Percentiles rank a stretch among this genome's conserved stretches.
These are phyloP conservation scores for Anastrepha ludens DNA, from an alignment of 1,140 invertebrate genomes.

Conservation along the genomic window DNA sequence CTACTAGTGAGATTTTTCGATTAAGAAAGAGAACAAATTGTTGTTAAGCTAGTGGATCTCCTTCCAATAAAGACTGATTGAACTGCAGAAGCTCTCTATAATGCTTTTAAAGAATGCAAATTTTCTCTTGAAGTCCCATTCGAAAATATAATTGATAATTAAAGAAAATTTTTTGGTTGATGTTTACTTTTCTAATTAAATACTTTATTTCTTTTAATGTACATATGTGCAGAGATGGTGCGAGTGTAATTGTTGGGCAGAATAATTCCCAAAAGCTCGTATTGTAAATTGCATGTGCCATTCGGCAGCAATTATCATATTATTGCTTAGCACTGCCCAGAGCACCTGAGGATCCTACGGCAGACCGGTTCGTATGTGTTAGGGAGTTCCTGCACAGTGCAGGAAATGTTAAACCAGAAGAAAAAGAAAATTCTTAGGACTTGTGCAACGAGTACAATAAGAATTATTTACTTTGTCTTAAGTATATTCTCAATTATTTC, in stretches of 20 bases:
- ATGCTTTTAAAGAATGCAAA: constrained; percentile 9
- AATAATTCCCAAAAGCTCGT: neutral
- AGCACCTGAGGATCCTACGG: constrained; percentile 26
- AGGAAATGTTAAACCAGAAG: constrained; percentile 16
- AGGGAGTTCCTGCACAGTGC: too few species aligned
- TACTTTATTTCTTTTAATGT: neutral
- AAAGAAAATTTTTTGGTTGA: neutral
- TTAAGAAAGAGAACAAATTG: constrained; percentile 10
- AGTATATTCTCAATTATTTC: constrained; percentile 41
- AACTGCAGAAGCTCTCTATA: constrained; percentile 28
- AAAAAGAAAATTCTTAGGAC: constrained; percentile 39
- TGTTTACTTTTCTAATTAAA: neutral
- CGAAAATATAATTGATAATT: constrained; percentile 35
- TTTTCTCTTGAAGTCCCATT: constrained; percentile 12
- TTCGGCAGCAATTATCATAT: constrained; percentile 27
- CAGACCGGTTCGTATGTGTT: too few species aligned
- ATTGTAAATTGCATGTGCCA: constrained; percentile 34
- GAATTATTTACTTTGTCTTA: constrained; percentile 38
- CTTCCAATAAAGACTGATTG: constrained; percentile 20
- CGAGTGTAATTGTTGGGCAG: constrained; percentile 3
- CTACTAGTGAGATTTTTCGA: constrained; percentile 3
- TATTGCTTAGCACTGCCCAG: constrained; percentile 27
- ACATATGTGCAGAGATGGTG: constrained; percentile 42
- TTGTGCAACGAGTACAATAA: constrained; percentile 41
- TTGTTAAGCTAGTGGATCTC: constrained; percentile 31